Percentiles rank a stretch among this genome's conserved stretches.
phyloP scores from a whole-genome alignment of 2,888 invertebrate genomes.

The Girardia tigrina region DNA sequence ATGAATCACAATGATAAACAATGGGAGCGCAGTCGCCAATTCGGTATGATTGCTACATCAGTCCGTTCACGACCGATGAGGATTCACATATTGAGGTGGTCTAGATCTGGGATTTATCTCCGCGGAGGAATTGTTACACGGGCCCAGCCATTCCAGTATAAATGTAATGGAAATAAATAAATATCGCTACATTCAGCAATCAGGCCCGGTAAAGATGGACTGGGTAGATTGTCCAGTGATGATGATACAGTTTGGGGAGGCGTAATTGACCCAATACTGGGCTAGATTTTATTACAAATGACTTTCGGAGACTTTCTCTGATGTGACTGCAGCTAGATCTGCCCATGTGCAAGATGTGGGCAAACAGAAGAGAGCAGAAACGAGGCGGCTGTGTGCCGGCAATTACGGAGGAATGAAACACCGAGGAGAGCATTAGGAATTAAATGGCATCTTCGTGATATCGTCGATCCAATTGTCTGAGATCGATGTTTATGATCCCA shows the following conservation, averaged over 20 bases:
- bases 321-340: neutral
- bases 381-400: neutral
- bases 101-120: neutral
- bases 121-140: neutral
- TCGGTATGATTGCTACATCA: neutral
- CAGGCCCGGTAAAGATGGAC: constrained; percentile 6
- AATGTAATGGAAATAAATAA: constrained; percentile 12
- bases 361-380: neutral
- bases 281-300: constrained; percentile 13
- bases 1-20: neutral
- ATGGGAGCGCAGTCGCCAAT: neutral
- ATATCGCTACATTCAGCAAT: constrained; percentile 5
- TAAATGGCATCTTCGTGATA: neutral
- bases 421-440: neutral
- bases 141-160: neutral
- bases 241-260: constrained; percentile 2
- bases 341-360: constrained; percentile 10
- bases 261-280: constrained; percentile 8
- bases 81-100: neutral
- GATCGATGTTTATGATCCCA: constrained; percentile 18
- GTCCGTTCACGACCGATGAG: neutral
- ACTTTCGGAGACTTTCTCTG: constrained; percentile 16
- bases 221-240: constrained; percentile 13
- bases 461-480: neutral
- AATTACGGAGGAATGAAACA: neutral